Percentiles rank a stretch among this genome's conserved stretches.
These are phyloP conservation scores for Drosophila nasuta DNA, from an alignment of 1,140 invertebrate genomes.

Conservation along the genomic window DNA sequence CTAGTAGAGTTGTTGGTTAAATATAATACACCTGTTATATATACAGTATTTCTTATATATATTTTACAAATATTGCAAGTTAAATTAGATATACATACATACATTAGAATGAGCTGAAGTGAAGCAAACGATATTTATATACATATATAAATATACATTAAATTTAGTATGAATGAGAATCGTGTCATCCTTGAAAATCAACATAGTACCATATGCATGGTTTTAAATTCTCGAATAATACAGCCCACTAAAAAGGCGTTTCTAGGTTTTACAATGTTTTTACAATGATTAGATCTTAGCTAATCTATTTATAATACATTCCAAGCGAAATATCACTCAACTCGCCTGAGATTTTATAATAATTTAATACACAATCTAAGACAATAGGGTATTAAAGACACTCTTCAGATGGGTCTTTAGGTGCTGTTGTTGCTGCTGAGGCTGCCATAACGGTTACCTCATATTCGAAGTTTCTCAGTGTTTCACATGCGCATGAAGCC, in stretches of 20 bases:
- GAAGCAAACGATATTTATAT: no score
- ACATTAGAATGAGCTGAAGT: no score
- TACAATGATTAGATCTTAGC: slow-evolving; percentile 15
- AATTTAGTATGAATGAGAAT: no score
- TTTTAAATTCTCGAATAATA: neutral
- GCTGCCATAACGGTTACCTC: slow-evolving; percentile 34
- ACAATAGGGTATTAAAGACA: slow-evolving; percentile 44
- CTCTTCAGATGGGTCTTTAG: slow-evolving; percentile 6
- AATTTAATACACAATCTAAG: slow-evolving; percentile 30
- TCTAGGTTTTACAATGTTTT: neutral
- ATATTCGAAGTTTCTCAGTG: slow-evolving; percentile 14
- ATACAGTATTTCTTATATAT: no score
- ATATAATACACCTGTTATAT: no score
- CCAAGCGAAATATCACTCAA: slow-evolving; percentile 14
- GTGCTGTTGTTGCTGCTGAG: slow-evolving; percentile 8
- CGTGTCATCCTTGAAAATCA: no score
- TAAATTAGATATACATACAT: no score
- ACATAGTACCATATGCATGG: no score
- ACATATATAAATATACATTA: no score
- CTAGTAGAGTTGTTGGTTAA: no score
- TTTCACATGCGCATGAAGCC: slow-evolving; percentile 35
- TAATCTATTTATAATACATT: slow-evolving; percentile 50
- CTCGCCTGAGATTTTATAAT: slow-evolving; percentile 59
- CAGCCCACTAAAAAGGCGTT: neutral
- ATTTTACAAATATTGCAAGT: no score